Base-by-base conservation (phyloP, 2,113 vertebrate genomes). In the Oryzias celebensis region DNA sequence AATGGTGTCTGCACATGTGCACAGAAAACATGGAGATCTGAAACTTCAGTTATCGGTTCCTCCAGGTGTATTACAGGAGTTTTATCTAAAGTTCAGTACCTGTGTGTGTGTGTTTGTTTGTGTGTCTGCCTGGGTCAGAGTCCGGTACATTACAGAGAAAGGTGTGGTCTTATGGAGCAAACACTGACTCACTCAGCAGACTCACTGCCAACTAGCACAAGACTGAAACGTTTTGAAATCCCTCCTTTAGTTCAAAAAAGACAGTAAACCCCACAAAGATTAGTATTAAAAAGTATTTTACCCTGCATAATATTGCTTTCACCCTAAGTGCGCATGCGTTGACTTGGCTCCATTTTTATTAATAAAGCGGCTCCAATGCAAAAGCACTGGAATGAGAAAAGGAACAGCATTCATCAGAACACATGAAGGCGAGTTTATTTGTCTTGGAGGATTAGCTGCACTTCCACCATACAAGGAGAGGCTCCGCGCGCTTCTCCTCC, bases 121-220 rank as follows among this genome's bases (percentile, higher is more conserved):
- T 58, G 43, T 22, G 18, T 61, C 42, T 59, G 15, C 14, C 56
- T 65, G 65, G 88, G 85, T 78, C 85, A 87, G 81, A 88, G 88
- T 90, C 85, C 81, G 47, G 7, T 28, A 69, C 53, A 76, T 43
- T 71, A 17, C 23, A 71, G 17, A n/a, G 50, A 43, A 76, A 75
- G 86, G 85, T 71, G 83, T 81, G 82, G 76, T 62, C 42, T 48
- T 24, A 23, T 24, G 66, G 48, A 66, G 47, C 26, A 75, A 50
- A 58, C 23, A 42, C 46, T 65, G 54, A 84, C n/a, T 79, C 52
- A 74, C 49, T 58, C 14, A 62, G 66, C 31, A 47, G 49, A 70
- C 16, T 52, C 23, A 43, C 44, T 48, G 42, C 20, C 20, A 42
- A 16, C 2, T 24, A 6, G 24, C 58, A 56, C 58, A 69, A 58